A percentile compares a stretch with the other conserved stretches of the same genome.
Evolutionary conservation across 1,140 invertebrate species (phyloP).

Genomic region (Eufriesea mexicana): DNA sequence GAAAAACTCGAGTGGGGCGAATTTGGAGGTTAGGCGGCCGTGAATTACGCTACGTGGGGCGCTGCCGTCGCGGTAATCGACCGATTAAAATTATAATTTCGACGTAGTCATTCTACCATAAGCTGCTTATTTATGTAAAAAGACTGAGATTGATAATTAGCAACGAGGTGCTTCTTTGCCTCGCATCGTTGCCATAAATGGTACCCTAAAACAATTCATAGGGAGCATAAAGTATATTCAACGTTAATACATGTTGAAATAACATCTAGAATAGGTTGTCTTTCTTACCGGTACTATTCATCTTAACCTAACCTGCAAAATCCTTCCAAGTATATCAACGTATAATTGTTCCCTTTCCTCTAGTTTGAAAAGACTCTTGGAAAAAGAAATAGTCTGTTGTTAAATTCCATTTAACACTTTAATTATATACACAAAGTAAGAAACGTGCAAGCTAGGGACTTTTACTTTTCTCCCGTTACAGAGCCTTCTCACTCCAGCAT

Average conservation of each 20-base stretch:
- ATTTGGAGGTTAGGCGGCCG: background rate
- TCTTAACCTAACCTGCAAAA: too few relatives aligned
- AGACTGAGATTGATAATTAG: constrained; percentile 56
- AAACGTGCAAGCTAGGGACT: constrained; percentile 11
- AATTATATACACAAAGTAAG: background rate
- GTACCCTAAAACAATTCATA: too few relatives aligned
- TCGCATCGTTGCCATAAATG: too few relatives aligned
- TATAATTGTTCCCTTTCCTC: too few relatives aligned
- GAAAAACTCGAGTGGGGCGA: background rate
- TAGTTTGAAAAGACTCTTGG: background rate
- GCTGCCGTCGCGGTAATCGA: constrained; percentile 46
- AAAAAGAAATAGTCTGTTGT: background rate
- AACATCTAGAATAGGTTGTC: too few relatives aligned
- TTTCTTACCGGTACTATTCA: too few relatives aligned
- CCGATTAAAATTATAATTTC: constrained; percentile 66
- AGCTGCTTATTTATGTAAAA: constrained; percentile 61
- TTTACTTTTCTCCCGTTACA: constrained; percentile 47
- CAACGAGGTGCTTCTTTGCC: too few relatives aligned
- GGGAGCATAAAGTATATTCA: too few relatives aligned
- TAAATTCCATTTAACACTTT: constrained; percentile 4
- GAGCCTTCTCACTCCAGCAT: constrained; percentile 45
- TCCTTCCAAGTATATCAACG: too few relatives aligned
- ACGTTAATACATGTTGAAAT: too few relatives aligned
- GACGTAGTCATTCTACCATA: constrained; percentile 39
- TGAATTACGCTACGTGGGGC: background rate